Conservation (phyloP, 2,113 vertebrate genomes). For the Sorex fumeus region DNA sequence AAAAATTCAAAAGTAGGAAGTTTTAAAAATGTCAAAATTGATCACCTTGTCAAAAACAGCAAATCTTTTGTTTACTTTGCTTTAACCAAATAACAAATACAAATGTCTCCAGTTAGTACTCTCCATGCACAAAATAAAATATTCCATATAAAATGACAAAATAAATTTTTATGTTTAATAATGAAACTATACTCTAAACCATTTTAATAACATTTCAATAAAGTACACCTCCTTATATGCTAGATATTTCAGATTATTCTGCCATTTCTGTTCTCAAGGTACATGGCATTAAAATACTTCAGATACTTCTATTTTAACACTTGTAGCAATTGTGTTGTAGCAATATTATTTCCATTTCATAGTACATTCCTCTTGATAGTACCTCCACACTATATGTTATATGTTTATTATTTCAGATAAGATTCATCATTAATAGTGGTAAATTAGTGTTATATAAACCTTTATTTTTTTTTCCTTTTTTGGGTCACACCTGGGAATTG, state of each 20-base stretch:
- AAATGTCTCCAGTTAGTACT: neutral
- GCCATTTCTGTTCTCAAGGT: neutral
- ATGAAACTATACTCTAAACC: neutral
- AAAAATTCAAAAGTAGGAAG: neutral
- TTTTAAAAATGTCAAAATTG: neutral
- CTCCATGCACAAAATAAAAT: neutral
- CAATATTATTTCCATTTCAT: neutral
- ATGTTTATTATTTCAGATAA: neutral
- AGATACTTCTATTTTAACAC: neutral
- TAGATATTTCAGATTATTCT: conserved; percentile 15
- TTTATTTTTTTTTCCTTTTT: too few relatives aligned
- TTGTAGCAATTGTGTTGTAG: neutral
- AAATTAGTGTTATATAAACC: neutral
- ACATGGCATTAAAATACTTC: neutral
- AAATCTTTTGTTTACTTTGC: neutral
- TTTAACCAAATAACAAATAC: conserved; percentile 15
- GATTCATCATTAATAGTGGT: neutral
- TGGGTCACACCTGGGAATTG: too few relatives aligned
- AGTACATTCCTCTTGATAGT: neutral
- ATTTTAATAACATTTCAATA: conserved; percentile 14
- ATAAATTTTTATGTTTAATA: neutral
- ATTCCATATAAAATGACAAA: neutral
- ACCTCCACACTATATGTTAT: neutral
- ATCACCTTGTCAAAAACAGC: neutral
- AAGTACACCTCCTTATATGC: neutral